Percentiles rank a stretch among this genome's conserved stretches.
These are phyloP conservation scores for Astyanax mexicanus DNA, from an alignment of 2,797 vertebrate species.

Conservation along the genomic window DNA sequence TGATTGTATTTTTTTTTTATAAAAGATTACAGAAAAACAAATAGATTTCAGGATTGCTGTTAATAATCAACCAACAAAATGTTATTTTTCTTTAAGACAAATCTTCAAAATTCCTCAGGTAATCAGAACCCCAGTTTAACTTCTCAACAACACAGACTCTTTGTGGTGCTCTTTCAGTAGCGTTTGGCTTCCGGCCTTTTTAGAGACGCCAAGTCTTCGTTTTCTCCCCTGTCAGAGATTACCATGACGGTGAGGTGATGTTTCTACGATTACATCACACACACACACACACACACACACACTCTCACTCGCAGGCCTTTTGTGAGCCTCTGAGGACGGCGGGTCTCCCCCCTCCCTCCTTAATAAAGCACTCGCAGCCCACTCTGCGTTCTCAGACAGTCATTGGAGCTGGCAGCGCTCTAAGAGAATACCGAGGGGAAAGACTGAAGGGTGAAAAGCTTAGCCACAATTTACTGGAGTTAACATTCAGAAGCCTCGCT, in stretches of 20 bases:
- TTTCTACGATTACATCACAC: constrained; percentile 71
- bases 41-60: too few relatives aligned
- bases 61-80: too few relatives aligned
- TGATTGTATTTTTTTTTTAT: too few relatives aligned
- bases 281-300: too few relatives aligned
- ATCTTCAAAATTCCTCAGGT: not conserved
- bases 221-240: constrained; percentile 52
- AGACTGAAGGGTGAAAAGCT: constrained; percentile 54
- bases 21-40: too few relatives aligned
- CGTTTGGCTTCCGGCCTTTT: constrained; percentile 22
- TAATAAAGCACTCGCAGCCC: constrained; percentile 54
- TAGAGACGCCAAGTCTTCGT: constrained; percentile 29
- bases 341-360: constrained; percentile 49
- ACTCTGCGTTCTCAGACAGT: constrained; percentile 58
- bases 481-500: constrained; percentile 41
- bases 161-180: not conserved
- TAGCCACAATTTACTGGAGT: constrained; percentile 44
- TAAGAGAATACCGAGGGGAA: constrained; percentile 65
- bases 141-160: not conserved
- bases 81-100: not conserved
- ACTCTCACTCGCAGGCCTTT: constrained; percentile 67
- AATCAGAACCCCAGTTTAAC: not conserved
- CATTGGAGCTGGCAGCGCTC: constrained; percentile 70
- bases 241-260: constrained; percentile 57
- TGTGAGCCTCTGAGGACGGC: constrained; percentile 66